Percentiles rank a stretch among this genome's conserved stretches.
Conservation (phyloP, 1,140 invertebrate species). For the Ips nitidus region DNA sequence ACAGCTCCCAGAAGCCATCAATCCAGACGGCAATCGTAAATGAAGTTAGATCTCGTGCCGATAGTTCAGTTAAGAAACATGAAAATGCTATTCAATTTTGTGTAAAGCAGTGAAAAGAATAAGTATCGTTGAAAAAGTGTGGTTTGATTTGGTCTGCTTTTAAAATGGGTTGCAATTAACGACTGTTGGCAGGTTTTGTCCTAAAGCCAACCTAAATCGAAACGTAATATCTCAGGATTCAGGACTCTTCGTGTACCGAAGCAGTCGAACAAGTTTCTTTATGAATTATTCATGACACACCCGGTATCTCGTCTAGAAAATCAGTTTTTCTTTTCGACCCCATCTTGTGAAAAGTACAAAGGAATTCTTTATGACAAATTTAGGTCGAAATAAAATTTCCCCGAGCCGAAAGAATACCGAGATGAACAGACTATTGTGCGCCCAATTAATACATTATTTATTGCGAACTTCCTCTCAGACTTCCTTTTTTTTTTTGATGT, state of each 20-base stretch:
- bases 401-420: conserved; percentile 6
- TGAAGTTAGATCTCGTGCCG: background rate
- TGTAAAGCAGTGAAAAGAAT: background rate
- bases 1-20: conserved; percentile 1
- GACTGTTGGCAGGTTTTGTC: too few species aligned
- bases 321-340: conserved; percentile 5
- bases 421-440: conserved; percentile 15
- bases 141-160: too few species aligned
- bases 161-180: too few species aligned
- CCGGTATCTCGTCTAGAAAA: conserved; percentile 4
- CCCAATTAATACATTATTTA: conserved; percentile 22
- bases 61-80: background rate
- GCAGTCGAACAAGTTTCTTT: background rate
- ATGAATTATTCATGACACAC: background rate
- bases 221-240: too few species aligned
- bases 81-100: conserved; percentile 1
- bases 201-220: too few species aligned
- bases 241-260: background rate
- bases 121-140: background rate
- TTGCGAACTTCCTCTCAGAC: background rate
- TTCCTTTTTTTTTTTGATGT: background rate
- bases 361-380: conserved; percentile 22
- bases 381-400: conserved; percentile 20
- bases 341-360: conserved; percentile 8
- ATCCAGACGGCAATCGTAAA: background rate